Base-by-base conservation (phyloP, 2,113 vertebrate species). In the Chionodraco myersi region DNA sequence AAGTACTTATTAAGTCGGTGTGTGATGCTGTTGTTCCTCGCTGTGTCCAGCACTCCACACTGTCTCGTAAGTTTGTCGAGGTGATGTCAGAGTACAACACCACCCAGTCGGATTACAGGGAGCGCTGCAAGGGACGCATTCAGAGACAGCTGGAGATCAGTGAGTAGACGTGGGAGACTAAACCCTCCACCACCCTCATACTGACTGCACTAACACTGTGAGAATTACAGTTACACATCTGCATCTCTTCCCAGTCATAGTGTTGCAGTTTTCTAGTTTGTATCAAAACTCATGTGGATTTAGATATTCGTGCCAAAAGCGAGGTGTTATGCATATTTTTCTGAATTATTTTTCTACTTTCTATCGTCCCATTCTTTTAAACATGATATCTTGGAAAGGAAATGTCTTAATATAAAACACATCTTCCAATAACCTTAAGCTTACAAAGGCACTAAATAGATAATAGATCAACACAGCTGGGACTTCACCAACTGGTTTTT, bases 1-100 rank as follows among this genome's bases (percentile, higher is more conserved):
- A 73, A 53, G 47, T 1, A 52, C 12, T 36, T 36, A 4, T 56
- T 7, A 44, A 73, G 62, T 64, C 34, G 3, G 44, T 14, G 26
- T 78, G 45, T 30, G 3, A 41, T 26, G 52, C 61, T 49, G 5
- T 11, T 68, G 23, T 60, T n/a, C 14, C 21, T 56, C 64, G 21
- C 36, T 49, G 10, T 71, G 2, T 81, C 5, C 81, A 98, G 97
- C 97, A 97, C 92, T 97, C 96, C 72, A 98, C 96, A 1, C 94
- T 98, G 77, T 97, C 97, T 34, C 95, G 96, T 47, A 97, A 97
- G 84, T 98, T 98, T 89, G 97, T 98, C 82, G 97, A 98, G 83
- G 97, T 98, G 93, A 98, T 98, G 97, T 97, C 96, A 1, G 97
- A 98, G 75, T 98, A 98, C 93, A 98, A 98, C 58, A 94, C 96